Evolutionary conservation across 1,140 invertebrate genomes (phyloP).

Genomic region (Scaptomyza hsui): DNA sequence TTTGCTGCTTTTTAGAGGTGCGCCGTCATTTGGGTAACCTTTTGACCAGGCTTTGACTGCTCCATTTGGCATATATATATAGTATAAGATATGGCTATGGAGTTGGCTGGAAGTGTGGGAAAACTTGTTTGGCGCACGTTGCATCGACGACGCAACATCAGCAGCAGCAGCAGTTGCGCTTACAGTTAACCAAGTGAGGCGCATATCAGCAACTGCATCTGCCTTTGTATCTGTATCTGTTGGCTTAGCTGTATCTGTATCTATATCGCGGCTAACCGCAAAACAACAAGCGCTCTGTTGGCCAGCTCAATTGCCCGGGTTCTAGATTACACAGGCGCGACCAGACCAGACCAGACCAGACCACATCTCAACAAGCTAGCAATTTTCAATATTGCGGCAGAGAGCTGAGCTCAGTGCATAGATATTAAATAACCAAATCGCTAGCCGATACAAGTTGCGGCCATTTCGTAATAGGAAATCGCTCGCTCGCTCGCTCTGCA

Average conservation of each 20-base stretch:
- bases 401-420: slow-evolving; percentile 14
- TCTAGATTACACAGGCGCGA: slow-evolving; percentile 47
- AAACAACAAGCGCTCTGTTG: slow-evolving; percentile 51
- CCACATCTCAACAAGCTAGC: slow-evolving; percentile 8
- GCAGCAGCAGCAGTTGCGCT: slow-evolving; percentile 23
- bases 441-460: slow-evolving; percentile 61
- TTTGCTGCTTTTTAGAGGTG: slow-evolving; percentile 14
- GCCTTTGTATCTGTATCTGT: slow-evolving; percentile 32
- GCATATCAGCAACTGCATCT: slow-evolving; percentile 40
- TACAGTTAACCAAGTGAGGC: slow-evolving; percentile 65
- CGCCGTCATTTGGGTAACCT: slow-evolving; percentile 53
- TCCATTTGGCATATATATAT: slow-evolving; percentile 42
- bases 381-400: slow-evolving; percentile 59
- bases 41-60: slow-evolving; percentile 71
- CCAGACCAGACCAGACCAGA: slow-evolving; percentile 15
- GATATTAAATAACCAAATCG: slow-evolving; percentile 75
- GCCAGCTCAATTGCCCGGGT: slow-evolving; percentile 53
- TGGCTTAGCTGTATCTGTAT: slow-evolving; percentile 48
- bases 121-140: slow-evolving; percentile 74
- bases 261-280: slow-evolving; percentile 76
- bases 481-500: no score
- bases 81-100: slow-evolving; percentile 9
- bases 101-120: slow-evolving; percentile 51
- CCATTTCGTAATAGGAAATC: slow-evolving; percentile 79
- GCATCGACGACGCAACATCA: slow-evolving; percentile 19